A percentile compares a stretch with the other conserved stretches of the same genome.
phyloP scores from a whole-genome alignment of 2,797 vertebrate species.

The Melanotaenia parkinsoni region DNA sequence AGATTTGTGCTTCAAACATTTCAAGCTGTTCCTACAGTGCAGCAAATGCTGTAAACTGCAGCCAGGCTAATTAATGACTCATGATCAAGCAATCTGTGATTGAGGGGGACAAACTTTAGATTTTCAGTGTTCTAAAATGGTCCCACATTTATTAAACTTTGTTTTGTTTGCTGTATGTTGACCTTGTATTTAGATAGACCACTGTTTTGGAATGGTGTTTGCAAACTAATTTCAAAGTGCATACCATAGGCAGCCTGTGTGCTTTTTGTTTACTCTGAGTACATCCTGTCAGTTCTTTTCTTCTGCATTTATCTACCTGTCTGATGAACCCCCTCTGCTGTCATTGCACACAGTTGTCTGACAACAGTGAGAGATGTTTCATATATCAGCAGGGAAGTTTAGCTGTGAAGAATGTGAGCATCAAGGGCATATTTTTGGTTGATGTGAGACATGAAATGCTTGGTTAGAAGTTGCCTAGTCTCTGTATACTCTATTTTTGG shows the following conservation, averaged over 20 bases:
- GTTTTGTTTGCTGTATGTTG: neutral
- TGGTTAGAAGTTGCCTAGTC: slow-evolving; percentile 27
- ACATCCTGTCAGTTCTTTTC: slow-evolving; percentile 32
- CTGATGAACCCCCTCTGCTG: slow-evolving; percentile 39
- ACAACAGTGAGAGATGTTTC: slow-evolving; percentile 60
- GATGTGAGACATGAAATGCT: slow-evolving; percentile 23
- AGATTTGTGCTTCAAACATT: slow-evolving; percentile 24
- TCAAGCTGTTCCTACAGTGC: neutral
- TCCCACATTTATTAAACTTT: neutral
- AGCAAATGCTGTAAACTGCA: neutral
- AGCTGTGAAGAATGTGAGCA: slow-evolving; percentile 54
- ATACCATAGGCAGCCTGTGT: neutral
- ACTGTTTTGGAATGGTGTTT: neutral
- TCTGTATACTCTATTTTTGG: slow-evolving; percentile 5
- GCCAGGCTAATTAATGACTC: slow-evolving; percentile 23
- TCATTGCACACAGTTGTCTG: slow-evolving; percentile 60
- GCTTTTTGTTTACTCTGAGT: neutral
- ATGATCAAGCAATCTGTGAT: neutral
- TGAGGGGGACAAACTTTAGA: neutral
- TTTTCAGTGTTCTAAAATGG: neutral
- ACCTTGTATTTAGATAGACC: no score
- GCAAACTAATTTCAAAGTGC: slow-evolving; percentile 1
- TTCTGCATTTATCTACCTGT: slow-evolving; percentile 22
- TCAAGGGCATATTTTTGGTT: slow-evolving; percentile 62
- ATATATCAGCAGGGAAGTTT: slow-evolving; percentile 56